A percentile compares a stretch with the other conserved stretches of the same genome.
phyloP scores from a whole-genome alignment of 2,888 invertebrate species.

The Andricus quercusramuli region DNA sequence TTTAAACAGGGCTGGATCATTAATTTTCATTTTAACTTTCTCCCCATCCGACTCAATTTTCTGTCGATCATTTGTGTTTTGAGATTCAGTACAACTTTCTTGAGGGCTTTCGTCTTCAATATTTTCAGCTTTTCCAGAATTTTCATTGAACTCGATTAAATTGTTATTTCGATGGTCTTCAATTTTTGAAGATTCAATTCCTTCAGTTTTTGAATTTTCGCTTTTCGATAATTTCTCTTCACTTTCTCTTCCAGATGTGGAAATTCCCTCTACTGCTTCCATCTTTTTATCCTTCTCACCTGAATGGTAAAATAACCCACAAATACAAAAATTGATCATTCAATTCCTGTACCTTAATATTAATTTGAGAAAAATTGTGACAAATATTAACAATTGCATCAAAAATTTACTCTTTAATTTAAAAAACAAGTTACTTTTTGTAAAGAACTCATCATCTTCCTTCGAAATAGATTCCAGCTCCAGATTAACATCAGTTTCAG shows the following conservation, averaged over 20 bases:
- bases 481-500: constrained; percentile 68
- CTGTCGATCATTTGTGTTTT: constrained; percentile 47
- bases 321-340: neutral
- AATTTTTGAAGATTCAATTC: constrained; percentile 43
- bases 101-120: neutral
- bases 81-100: constrained; percentile 19
- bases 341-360: neutral
- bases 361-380: neutral
- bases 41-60: constrained; percentile 58
- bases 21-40: constrained; percentile 55
- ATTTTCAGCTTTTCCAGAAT: constrained; percentile 8
- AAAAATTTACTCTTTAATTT: neutral
- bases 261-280: neutral
- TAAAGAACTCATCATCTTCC: constrained; percentile 60
- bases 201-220: constrained; percentile 45
- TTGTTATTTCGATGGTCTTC: constrained; percentile 46
- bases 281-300: neutral
- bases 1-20: constrained; percentile 48
- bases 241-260: neutral
- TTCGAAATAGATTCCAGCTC: constrained; percentile 66
- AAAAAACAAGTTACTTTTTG: constrained; percentile 58
- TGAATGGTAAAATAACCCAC: neutral
- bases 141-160: constrained; percentile 42
- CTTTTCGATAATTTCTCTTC: constrained; percentile 41
- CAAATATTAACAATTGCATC: neutral